A percentile compares a stretch with the other conserved stretches of the same genome.
phyloP scores from a whole-genome alignment of 2,113 vertebrate species.

The Triplophysa rosa region DNA sequence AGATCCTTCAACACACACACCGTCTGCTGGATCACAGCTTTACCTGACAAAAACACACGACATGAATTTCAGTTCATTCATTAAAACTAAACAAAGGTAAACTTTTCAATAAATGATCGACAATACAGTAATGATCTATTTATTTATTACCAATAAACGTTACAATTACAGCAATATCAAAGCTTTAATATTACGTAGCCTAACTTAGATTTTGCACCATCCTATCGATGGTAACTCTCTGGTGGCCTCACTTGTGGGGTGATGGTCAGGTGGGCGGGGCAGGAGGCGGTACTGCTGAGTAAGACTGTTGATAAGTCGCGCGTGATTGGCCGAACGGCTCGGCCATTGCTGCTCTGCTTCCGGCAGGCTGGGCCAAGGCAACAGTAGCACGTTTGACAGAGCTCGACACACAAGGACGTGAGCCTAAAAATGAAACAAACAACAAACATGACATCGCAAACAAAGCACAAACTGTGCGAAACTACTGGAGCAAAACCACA shows the following conservation, averaged over 20 bases:
- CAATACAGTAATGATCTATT: too few species aligned
- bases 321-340: slow-evolving; percentile 87
- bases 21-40: slow-evolving; percentile 89
- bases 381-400: slow-evolving; percentile 89
- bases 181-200: too few species aligned
- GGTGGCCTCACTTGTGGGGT: slow-evolving; percentile 76
- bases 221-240: neutral
- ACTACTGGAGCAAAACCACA: neutral
- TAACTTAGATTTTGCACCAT: too few species aligned
- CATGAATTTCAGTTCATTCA: neutral
- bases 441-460: slow-evolving; percentile 7
- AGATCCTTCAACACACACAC: slow-evolving; percentile 90
- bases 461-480: neutral
- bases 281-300: slow-evolving; percentile 86
- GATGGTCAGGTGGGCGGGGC: slow-evolving; percentile 69
- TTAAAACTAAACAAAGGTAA: neutral
- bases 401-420: slow-evolving; percentile 92
- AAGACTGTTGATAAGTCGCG: slow-evolving; percentile 85
- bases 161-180: too few species aligned
- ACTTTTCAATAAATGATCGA: too few species aligned
- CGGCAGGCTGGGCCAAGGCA: slow-evolving; percentile 91
- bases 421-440: slow-evolving; percentile 71
- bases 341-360: slow-evolving; percentile 96
- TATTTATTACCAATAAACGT: too few species aligned
- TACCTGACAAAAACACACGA: slow-evolving; percentile 73